These are phyloP conservation scores for Pygocentrus nattereri DNA, from an alignment of 2,797 vertebrate genomes.

Conservation along the genomic window DNA sequence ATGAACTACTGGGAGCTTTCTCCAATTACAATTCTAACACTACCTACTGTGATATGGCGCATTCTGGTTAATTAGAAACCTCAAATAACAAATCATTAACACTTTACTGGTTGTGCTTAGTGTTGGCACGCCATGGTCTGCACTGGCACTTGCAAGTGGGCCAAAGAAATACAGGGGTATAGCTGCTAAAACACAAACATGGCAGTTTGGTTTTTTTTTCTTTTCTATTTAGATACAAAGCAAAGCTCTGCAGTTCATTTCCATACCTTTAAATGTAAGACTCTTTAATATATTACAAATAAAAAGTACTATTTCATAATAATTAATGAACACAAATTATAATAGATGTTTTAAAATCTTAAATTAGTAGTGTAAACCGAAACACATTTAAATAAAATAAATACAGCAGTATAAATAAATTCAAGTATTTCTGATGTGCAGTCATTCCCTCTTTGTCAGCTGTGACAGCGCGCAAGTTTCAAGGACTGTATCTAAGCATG, in stretches of 20 bases:
- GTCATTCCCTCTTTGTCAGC: slow-evolving; percentile 63
- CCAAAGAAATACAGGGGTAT: slow-evolving; percentile 51
- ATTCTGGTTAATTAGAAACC: slow-evolving; percentile 58
- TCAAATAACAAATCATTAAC: slow-evolving; percentile 67
- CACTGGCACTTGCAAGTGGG: slow-evolving; percentile 65
- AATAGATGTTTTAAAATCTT: slow-evolving; percentile 36
- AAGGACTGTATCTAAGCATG: slow-evolving; percentile 74
- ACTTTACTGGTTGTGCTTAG: slow-evolving; percentile 68
- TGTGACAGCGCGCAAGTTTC: slow-evolving; percentile 61
- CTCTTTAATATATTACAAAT: neutral
- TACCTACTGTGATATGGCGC: slow-evolving; percentile 61
- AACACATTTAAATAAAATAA: slow-evolving; percentile 62
- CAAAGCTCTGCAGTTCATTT: slow-evolving; percentile 48
- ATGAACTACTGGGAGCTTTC: slow-evolving; percentile 61
- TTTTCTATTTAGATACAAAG: slow-evolving; percentile 34
- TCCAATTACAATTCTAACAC: slow-evolving; percentile 65
- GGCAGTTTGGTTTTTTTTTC: slow-evolving; percentile 32
- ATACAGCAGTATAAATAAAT: slow-evolving; percentile 69
- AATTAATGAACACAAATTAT: neutral
- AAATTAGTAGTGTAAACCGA: slow-evolving; percentile 63
- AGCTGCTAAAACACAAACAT: slow-evolving; percentile 61
- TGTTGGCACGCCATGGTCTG: slow-evolving; percentile 72
- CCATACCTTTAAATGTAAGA: slow-evolving; percentile 3
- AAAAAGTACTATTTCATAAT: neutral
- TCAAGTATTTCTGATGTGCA: slow-evolving; percentile 79